Base-by-base conservation (phyloP, 2,113 vertebrate genomes). In the Aspiorhynchus laticeps region DNA sequence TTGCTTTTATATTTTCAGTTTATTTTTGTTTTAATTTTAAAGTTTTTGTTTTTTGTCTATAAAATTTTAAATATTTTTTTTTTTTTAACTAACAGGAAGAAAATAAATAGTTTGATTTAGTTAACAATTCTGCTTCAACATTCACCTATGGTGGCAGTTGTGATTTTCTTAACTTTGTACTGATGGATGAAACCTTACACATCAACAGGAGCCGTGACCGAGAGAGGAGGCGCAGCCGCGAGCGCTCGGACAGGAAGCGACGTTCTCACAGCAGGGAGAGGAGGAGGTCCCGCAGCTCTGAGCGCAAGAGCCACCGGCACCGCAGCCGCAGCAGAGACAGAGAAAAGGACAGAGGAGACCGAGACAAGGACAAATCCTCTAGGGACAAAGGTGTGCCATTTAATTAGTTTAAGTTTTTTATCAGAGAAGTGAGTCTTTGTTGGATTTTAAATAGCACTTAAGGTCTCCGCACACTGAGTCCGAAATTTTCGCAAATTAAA, bases 221-320 rank as follows among this genome's bases (percentile, higher is more conserved):
- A 92, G 97, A 98, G 87, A 94, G 95, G 85, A 95, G 95, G 85
- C 94, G 97, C 91, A 99, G 97, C 92, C 95, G 97, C 43, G 98
- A 98, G 15, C 97, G 94, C 33, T 90, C 92, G 0, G 95, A 96
- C 92, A 96, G 96, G 90, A 99, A 98, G 89, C 97, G 96, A 24
- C 96, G 97, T 83, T 99, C 98, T 89, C 97, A 97, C 69, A 99
- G 98, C 80, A 94, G 96, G 46, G 98, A 99, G 82, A 94, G 95
- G 89, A 97, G 92, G 91, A 94, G 96, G 86, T 99, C 98, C 11
- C 98, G 97, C 89, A 99, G 97, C 92, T 93, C 96, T 0, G 98
- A 99, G 85, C 96, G 96, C 87, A 98, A 96, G 91, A 96, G 97
- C 59, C 98, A 98, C 91, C 97, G 97, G 87, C 97, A 96, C 91